Evolutionary conservation across 2,888 invertebrate genomes (phyloP).

Genomic region (Ceraclea dissimilis): DNA sequence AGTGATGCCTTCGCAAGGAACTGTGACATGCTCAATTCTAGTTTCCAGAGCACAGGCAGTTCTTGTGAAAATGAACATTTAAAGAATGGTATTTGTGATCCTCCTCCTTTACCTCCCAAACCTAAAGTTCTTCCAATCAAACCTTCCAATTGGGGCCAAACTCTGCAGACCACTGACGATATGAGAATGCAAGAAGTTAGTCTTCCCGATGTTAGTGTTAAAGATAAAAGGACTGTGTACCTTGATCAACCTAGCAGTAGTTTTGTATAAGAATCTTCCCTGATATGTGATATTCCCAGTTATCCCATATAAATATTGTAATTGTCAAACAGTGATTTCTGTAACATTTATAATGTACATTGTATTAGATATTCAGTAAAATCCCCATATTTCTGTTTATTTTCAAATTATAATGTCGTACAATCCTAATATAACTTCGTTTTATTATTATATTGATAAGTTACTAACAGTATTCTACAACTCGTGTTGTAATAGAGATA

Average conservation of each 20-base stretch:
- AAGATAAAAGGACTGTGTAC: constrained; percentile 39
- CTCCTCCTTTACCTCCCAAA: constrained; percentile 69
- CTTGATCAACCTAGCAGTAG: constrained; percentile 58
- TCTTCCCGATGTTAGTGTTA: constrained; percentile 20
- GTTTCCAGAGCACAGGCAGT: constrained; percentile 25
- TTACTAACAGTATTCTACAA: no score
- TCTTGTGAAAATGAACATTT: constrained; percentile 23
- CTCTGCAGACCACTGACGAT: constrained; percentile 24
- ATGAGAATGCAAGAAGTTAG: constrained; percentile 24
- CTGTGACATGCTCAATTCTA: constrained; percentile 24
- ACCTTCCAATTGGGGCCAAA: constrained; percentile 49
- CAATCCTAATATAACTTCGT: no score
- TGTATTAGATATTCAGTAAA: no score
- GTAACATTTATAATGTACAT: no score
- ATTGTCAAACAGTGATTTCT: no score
- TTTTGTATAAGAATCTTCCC: constrained; percentile 47
- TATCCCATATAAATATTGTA: no score
- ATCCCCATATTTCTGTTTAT: no score
- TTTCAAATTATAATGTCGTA: no score
- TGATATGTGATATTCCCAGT: not conserved
- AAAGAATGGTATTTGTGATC: constrained; percentile 34
- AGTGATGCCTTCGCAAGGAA: constrained; percentile 22
- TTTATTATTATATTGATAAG: no score
- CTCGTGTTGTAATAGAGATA: no score
- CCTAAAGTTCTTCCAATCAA: constrained; percentile 63